Percentiles rank a stretch among this genome's conserved stretches.
Evolutionary conservation across 2,888 invertebrate genomes (phyloP).

Genomic region (Agrotis exclamationis): DNA sequence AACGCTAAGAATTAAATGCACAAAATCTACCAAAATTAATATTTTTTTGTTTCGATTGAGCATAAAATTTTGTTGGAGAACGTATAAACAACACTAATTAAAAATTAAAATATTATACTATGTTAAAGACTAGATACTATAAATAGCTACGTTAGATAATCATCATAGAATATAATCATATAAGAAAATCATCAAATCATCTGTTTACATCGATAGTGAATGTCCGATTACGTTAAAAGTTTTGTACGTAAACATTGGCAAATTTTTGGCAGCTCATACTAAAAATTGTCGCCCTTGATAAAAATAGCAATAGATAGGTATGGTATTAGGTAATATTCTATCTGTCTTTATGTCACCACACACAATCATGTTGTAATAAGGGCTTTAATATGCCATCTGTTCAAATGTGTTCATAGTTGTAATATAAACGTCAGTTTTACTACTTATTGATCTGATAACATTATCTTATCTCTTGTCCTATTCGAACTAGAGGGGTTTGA

Average conservation of each 20-base stretch:
- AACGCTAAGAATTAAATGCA: neutral
- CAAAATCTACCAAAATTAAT: neutral
- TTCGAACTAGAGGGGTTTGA: slow-evolving; percentile 3
- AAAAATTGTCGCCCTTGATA: slow-evolving; percentile 16
- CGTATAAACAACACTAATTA: neutral
- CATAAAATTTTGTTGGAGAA: neutral
- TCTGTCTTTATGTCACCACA: slow-evolving; percentile 12
- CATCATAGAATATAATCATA: too few species aligned
- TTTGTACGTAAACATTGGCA: slow-evolving; percentile 17
- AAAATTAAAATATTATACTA: too few species aligned
- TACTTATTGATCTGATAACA: slow-evolving; percentile 30
- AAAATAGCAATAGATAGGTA: slow-evolving; percentile 23
- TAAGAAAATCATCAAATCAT: neutral
- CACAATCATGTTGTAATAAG: neutral
- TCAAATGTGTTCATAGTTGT: slow-evolving; percentile 19
- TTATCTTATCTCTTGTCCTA: slow-evolving; percentile 14
- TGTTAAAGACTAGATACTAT: too few species aligned
- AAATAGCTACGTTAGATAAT: neutral
- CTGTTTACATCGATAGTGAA: neutral
- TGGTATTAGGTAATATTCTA: too few species aligned
- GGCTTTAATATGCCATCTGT: slow-evolving; percentile 9
- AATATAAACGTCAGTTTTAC: slow-evolving; percentile 28
- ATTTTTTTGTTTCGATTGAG: neutral
- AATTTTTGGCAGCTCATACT: slow-evolving; percentile 34
- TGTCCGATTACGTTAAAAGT: neutral